These are phyloP conservation scores for Plecturocebus donacophilus DNA, from an alignment of 2,113 vertebrate species.

Conservation along the genomic window DNA sequence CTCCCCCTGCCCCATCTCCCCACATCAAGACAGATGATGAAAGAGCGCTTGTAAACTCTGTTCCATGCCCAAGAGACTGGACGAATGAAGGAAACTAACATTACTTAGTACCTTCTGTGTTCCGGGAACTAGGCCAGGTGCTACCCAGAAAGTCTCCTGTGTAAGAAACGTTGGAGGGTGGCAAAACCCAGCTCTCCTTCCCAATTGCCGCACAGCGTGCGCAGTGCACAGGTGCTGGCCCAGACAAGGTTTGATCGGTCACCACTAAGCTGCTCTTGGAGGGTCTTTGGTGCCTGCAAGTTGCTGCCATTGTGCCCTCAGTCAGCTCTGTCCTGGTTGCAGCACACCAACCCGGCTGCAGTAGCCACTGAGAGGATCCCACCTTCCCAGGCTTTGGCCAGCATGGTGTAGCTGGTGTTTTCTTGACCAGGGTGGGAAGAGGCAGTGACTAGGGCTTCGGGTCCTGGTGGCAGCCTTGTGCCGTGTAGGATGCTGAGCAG, in stretches of 20 bases:
- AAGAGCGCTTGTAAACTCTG: neutral
- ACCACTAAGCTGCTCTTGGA: constrained; percentile 1
- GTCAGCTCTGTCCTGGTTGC: constrained; percentile 8
- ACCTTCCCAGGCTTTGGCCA: neutral
- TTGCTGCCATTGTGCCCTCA: neutral
- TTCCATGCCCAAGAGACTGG: neutral
- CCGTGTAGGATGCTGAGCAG: neutral
- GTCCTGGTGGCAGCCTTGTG: accelerated
- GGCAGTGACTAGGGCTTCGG: neutral
- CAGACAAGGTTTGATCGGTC: neutral
- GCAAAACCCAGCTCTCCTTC: neutral
- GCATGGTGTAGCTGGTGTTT: neutral
- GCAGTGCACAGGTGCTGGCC: neutral
- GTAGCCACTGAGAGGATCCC: neutral
- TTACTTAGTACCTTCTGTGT: neutral
- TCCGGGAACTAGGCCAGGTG: neutral
- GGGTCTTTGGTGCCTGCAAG: neutral
- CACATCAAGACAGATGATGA: neutral
- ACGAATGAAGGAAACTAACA: neutral
- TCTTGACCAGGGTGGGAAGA: neutral
- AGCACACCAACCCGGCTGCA: neutral
- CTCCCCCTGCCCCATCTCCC: neutral
- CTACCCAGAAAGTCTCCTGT: neutral
- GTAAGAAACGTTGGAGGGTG: neutral
- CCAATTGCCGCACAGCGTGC: neutral